phyloP scores from a whole-genome alignment of 2,888 invertebrate genomes.

The Rhogogaster chlorosoma region DNA sequence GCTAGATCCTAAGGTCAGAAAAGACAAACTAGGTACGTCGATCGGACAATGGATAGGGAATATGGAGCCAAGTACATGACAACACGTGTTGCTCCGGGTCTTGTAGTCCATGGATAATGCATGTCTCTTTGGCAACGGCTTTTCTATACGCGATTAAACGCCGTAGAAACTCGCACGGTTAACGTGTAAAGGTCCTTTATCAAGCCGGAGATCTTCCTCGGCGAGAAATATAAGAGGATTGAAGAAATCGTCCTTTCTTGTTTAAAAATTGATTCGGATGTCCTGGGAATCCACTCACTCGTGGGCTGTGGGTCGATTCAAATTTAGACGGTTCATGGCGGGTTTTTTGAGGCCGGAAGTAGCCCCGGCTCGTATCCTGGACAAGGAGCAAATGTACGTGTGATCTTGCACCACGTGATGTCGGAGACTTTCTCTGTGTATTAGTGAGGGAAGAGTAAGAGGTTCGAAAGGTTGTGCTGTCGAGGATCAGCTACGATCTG shows the following conservation, averaged over 20 bases:
- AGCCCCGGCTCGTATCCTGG: not conserved
- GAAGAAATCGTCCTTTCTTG: not conserved
- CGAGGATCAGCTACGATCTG: slow-evolving; percentile 36
- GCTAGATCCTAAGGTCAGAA: not conserved
- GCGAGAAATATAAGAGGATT: not conserved
- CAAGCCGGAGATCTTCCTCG: not conserved
- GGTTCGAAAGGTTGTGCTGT: slow-evolving; percentile 22
- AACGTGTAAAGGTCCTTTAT: slow-evolving; percentile 68
- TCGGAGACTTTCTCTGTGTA: not conserved
- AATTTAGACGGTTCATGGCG: not conserved
- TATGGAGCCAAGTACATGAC: not conserved
- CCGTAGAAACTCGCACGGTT: slow-evolving; percentile 60
- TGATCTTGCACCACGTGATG: not conserved
- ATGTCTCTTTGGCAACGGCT: slow-evolving; percentile 68
- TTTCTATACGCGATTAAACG: slow-evolving; percentile 71
- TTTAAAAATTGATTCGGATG: not conserved
- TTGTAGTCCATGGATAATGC: slow-evolving; percentile 66
- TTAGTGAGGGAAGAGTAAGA: slow-evolving; percentile 2
- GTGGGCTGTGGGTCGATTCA: not conserved
- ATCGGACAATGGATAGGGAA: slow-evolving; percentile 17
- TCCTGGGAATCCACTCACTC: not conserved
- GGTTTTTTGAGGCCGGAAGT: not conserved
- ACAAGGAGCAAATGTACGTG: not conserved
- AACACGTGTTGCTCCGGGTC: slow-evolving; percentile 40
- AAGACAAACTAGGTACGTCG: slow-evolving; percentile 1